Evolutionary conservation across 1,140 invertebrate species (phyloP).

Genomic region (Bacillus rossius): DNA sequence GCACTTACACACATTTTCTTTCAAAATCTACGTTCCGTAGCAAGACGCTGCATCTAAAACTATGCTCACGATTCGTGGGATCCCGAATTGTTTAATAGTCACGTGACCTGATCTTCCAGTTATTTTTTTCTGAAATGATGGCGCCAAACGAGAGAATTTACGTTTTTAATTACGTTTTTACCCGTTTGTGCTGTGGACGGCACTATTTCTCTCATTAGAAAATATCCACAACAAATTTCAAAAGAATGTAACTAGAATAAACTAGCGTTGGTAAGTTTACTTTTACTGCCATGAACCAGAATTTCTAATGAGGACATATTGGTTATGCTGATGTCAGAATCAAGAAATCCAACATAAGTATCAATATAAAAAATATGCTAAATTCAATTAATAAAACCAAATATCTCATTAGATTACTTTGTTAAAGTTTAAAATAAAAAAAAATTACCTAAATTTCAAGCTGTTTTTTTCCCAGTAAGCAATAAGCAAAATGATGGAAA

Average conservation of each 20-base stretch:
- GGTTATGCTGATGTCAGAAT: slow-evolving; percentile 41
- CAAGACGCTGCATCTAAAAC: not conserved
- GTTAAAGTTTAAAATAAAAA: not conserved
- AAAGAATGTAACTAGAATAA: slow-evolving; percentile 11
- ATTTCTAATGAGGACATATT: slow-evolving; percentile 52
- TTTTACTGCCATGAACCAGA: slow-evolving; percentile 28
- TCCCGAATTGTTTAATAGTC: slow-evolving; percentile 39
- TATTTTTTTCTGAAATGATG: slow-evolving; percentile 54
- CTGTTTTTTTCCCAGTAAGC: slow-evolving; percentile 4
- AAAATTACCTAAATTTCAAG: not conserved
- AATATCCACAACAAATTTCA: slow-evolving; percentile 15
- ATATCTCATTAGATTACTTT: not conserved
- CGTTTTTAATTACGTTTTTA: slow-evolving; percentile 43
- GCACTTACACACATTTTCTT: no score
- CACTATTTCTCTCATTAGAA: slow-evolving; percentile 14
- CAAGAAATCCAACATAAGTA: slow-evolving; percentile 4
- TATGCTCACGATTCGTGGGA: slow-evolving; percentile 25
- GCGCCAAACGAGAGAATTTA: slow-evolving; percentile 50
- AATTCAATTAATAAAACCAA: not conserved
- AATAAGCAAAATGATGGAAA: slow-evolving; percentile 17
- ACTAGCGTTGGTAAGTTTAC: slow-evolving; percentile 33
- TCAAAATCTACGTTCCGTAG: no score
- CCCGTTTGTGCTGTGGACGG: slow-evolving; percentile 30
- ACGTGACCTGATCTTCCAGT: slow-evolving; percentile 48
- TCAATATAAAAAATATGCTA: not conserved